phyloP scores from a whole-genome alignment of 1,140 invertebrate species.

The Potamilus streckersoni region DNA sequence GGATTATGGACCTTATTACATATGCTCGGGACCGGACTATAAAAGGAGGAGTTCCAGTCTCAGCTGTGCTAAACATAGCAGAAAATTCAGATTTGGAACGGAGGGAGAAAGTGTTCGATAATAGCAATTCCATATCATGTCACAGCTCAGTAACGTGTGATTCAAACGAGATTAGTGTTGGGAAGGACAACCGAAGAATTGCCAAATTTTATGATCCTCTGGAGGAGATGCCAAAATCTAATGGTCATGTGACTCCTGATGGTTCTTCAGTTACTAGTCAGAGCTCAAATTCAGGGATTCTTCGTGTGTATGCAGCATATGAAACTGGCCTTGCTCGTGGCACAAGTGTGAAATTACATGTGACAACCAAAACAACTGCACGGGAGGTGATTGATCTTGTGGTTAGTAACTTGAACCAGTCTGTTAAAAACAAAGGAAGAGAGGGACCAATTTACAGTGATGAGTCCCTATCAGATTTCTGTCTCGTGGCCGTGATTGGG shows the following conservation, averaged over 20 bases:
- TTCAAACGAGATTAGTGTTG: conserved; percentile 58
- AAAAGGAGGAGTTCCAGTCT: conserved; percentile 61
- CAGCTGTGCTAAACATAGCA: conserved; percentile 34
- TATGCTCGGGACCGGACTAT: conserved; percentile 85
- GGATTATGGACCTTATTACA: conserved; percentile 94
- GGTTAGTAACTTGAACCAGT: conserved; percentile 94
- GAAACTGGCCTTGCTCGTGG: conserved; percentile 92
- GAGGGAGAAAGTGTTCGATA: conserved; percentile 37
- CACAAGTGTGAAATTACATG: conserved; percentile 92
- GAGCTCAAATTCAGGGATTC: conserved; percentile 59
- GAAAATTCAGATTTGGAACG: conserved; percentile 15
- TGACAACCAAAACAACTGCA: conserved; percentile 89
- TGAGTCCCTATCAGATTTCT: conserved; percentile 80
- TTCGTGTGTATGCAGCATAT: conserved; percentile 91
- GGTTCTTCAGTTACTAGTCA: conserved; percentile 9
- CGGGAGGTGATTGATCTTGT: conserved; percentile 94
- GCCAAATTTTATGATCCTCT: conserved; percentile 61
- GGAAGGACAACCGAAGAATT: conserved; percentile 59
- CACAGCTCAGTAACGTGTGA: conserved; percentile 36
- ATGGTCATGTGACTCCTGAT: conserved; percentile 27
- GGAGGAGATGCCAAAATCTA: conserved; percentile 40
- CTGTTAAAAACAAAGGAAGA: conserved; percentile 86
- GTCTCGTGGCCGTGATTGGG: conserved; percentile 93
- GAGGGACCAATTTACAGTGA: conserved; percentile 85
- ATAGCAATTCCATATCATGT: conserved; percentile 40